These are phyloP conservation scores for Ochlodes sylvanus DNA, from an alignment of 2,888 invertebrate species.

Conservation along the genomic window DNA sequence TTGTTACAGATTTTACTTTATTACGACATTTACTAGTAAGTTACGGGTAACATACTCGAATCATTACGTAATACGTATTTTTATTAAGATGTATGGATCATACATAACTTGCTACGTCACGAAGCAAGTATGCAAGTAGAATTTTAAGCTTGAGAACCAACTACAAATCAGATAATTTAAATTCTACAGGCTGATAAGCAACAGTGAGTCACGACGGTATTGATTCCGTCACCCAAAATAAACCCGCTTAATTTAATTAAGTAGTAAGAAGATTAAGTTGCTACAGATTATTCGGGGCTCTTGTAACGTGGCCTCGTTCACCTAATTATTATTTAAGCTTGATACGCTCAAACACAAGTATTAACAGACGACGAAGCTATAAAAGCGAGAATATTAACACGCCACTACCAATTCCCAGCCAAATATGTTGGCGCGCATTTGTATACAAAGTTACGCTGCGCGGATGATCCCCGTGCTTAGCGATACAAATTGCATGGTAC, in stretches of 20 bases:
- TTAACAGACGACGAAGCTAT: conserved; percentile 23
- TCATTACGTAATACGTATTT: too few relatives aligned
- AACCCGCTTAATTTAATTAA: conserved; percentile 59
- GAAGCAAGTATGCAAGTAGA: too few relatives aligned
- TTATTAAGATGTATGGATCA: too few relatives aligned
- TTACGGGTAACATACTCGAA: too few relatives aligned
- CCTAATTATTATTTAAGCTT: conserved; percentile 34
- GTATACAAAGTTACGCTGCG: conserved; percentile 27
- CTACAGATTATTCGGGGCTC: conserved; percentile 54
- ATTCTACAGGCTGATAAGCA: background rate
- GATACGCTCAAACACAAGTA: conserved; percentile 20
- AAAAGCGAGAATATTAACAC: conserved; percentile 33
- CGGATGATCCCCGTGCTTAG: conserved; percentile 36
- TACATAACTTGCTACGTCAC: too few relatives aligned
- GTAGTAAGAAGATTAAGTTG: conserved; percentile 57
- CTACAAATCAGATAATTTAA: too few relatives aligned
- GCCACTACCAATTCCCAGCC: conserved; percentile 29
- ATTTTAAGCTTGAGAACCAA: too few relatives aligned
- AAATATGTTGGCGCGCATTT: conserved; percentile 29
- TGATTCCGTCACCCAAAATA: conserved; percentile 42
- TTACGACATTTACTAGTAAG: too few relatives aligned
- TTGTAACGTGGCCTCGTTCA: conserved; percentile 49
- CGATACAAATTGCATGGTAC: conserved; percentile 36
- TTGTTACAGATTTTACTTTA: too few relatives aligned
- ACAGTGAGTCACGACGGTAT: conserved; percentile 13